Percentiles rank a stretch among this genome's conserved stretches.
Evolutionary conservation across 2,113 vertebrate species (phyloP).

Genomic region (Boulengeromyrus knoepffleri): DNA sequence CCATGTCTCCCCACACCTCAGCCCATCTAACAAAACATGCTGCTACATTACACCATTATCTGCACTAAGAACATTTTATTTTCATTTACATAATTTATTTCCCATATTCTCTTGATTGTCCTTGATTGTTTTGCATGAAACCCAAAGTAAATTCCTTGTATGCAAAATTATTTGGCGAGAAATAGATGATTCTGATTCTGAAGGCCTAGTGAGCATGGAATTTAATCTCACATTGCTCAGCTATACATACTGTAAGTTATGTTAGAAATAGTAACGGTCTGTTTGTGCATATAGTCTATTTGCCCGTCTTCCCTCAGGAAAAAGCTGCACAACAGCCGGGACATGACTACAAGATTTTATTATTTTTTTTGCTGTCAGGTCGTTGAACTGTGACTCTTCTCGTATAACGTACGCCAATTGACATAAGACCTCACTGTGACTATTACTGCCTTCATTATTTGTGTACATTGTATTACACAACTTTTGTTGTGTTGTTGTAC

Average conservation of each 20-base stretch:
- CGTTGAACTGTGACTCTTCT: background rate
- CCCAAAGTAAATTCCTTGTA: background rate
- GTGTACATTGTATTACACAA: background rate
- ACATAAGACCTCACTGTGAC: background rate
- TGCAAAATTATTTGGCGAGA: background rate
- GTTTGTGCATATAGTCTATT: background rate
- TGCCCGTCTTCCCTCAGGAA: background rate
- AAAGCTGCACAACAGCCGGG: background rate
- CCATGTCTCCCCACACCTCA: background rate
- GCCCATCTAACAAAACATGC: background rate
- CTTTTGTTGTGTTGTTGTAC: too few relatives aligned
- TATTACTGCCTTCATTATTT: background rate
- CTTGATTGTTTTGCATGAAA: background rate
- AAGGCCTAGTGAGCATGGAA: background rate
- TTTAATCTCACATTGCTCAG: background rate
- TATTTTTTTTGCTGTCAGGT: background rate
- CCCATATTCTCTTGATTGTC: background rate
- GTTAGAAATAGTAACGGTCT: background rate
- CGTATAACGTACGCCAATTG: background rate
- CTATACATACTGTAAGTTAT: background rate
- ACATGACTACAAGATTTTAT: background rate
- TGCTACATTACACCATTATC: background rate
- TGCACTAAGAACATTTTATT: background rate
- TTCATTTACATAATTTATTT: background rate
- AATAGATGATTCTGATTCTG: background rate